phyloP scores from a whole-genome alignment of 2,888 invertebrate species.

The Acanthoscelides obtectus region DNA sequence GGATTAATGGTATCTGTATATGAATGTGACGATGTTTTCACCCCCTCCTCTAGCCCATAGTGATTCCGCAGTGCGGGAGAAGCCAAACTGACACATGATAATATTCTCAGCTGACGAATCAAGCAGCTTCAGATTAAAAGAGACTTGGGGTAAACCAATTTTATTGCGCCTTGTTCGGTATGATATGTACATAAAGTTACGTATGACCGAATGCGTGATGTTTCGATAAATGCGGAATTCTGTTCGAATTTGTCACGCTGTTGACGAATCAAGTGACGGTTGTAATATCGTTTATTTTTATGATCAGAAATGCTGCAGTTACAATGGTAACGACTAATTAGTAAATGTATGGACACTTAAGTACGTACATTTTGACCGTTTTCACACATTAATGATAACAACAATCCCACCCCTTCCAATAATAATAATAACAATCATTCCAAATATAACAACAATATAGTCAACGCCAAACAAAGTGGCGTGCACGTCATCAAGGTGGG shows the following conservation, averaged over 20 bases:
- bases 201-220: not conserved
- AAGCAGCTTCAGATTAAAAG: not conserved
- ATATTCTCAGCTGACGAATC: not conserved
- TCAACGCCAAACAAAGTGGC: too few relatives aligned
- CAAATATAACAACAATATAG: too few relatives aligned
- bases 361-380: too few relatives aligned
- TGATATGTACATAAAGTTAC: not conserved
- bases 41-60: too few relatives aligned
- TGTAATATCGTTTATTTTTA: not conserved
- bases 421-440: too few relatives aligned
- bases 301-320: not conserved
- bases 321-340: too few relatives aligned
- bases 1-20: conserved; percentile 28
- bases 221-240: not conserved
- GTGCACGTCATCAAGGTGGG: too few relatives aligned
- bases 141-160: not conserved
- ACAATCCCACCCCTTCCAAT: too few relatives aligned
- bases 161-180: not conserved
- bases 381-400: too few relatives aligned
- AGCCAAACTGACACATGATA: not conserved
- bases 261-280: not conserved
- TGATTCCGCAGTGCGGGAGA: not conserved
- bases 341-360: too few relatives aligned
- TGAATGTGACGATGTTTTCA: conserved; percentile 15
- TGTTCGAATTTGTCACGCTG: not conserved